These are phyloP conservation scores for Aphelenchoides avenae DNA, from an alignment of 1,140 invertebrate genomes.

Conservation along the genomic window DNA sequence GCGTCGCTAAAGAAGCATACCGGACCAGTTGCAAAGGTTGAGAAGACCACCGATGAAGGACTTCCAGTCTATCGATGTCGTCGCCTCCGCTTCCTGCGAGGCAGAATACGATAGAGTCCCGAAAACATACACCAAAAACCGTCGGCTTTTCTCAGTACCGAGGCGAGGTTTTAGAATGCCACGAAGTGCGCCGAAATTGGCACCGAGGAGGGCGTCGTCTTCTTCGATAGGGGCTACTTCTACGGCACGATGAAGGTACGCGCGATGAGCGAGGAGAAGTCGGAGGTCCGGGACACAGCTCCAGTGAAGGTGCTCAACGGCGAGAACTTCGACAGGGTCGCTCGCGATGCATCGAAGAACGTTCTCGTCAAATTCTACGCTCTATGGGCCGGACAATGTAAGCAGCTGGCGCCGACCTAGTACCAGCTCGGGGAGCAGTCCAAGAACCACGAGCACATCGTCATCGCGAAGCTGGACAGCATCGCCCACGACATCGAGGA, in stretches of 20 bases:
- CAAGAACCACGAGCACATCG: conserved; percentile 73
- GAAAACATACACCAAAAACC: neutral
- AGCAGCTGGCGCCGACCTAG: conserved; percentile 82
- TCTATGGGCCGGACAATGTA: conserved; percentile 49
- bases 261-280: conserved; percentile 83
- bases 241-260: conserved; percentile 86
- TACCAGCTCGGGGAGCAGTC: conserved; percentile 81
- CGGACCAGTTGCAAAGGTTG: conserved; percentile 75
- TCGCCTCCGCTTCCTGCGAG: conserved; percentile 90
- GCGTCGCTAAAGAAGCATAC: conserved; percentile 93
- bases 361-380: conserved; percentile 92
- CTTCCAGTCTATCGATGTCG: conserved; percentile 74
- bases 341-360: conserved; percentile 78
- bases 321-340: conserved; percentile 91
- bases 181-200: conserved; percentile 71
- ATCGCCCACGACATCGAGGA: conserved; percentile 89
- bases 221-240: conserved; percentile 87
- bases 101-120: too few species aligned
- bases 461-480: conserved; percentile 97
- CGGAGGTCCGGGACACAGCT: conserved; percentile 91
- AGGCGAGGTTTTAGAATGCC: conserved; percentile 71
- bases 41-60: conserved; percentile 76
- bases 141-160: conserved; percentile 64
- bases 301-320: conserved; percentile 90
- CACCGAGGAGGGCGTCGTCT: conserved; percentile 68